These are phyloP conservation scores for Clivina fossor DNA, from an alignment of 2,888 invertebrate species.

Conservation along the genomic window DNA sequence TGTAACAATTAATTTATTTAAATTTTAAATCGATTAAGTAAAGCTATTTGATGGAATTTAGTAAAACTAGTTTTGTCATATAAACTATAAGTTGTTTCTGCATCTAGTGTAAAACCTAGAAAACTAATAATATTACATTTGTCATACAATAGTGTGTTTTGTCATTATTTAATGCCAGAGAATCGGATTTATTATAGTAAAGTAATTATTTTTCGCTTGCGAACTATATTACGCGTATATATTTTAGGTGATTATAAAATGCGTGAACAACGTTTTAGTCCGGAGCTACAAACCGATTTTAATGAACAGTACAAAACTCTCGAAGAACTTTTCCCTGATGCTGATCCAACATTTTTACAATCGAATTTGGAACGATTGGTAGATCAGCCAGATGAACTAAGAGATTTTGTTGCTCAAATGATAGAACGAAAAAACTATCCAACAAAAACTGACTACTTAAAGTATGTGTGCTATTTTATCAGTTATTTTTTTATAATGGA, in stretches of 20 bases:
- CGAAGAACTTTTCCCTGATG: slow-evolving; percentile 48
- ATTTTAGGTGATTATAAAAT: slow-evolving; percentile 44
- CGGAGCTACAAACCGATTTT: slow-evolving; percentile 39
- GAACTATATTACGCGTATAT: too few relatives aligned
- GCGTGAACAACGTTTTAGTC: slow-evolving; percentile 35
- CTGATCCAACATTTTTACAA: slow-evolving; percentile 48
- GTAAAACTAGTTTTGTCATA: too few relatives aligned
- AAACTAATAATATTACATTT: too few relatives aligned
- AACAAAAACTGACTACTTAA: slow-evolving; percentile 48
- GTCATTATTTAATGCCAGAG: too few relatives aligned
- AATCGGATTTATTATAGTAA: too few relatives aligned
- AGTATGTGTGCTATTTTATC: neutral
- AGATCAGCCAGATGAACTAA: slow-evolving; percentile 40
- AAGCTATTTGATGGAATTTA: too few relatives aligned
- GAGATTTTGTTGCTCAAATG: slow-evolving; percentile 45
- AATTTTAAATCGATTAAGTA: too few relatives aligned
- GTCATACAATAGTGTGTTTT: too few relatives aligned
- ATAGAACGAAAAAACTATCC: slow-evolving; percentile 48
- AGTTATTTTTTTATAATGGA: neutral
- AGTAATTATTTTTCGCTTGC: too few relatives aligned
- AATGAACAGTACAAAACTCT: slow-evolving; percentile 45
- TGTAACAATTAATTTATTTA: too few relatives aligned
- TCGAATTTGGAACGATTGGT: slow-evolving; percentile 45
- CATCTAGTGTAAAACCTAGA: too few relatives aligned
- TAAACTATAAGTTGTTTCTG: too few relatives aligned